Conservation (phyloP, 2,113 vertebrate species). For the Loxodonta africana region DNA sequence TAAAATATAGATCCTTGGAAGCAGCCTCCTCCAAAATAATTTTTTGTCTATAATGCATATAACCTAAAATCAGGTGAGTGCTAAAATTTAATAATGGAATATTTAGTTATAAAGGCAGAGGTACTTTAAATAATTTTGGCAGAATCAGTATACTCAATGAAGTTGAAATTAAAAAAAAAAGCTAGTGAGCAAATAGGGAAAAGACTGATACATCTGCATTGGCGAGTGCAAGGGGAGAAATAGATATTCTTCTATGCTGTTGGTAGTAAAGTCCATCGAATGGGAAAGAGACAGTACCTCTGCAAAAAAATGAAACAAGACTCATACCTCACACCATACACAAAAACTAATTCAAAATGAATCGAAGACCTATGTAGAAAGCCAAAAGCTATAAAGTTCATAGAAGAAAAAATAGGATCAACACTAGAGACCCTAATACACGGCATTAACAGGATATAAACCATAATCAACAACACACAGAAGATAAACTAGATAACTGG, state of each 20-base stretch:
- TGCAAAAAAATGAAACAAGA: too few relatives aligned
- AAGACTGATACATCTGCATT: neutral
- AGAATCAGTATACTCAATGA: neutral
- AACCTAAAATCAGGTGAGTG: neutral
- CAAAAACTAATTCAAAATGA: too few relatives aligned
- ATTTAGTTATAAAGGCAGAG: neutral
- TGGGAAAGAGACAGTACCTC: too few relatives aligned
- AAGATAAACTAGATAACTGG: too few relatives aligned
- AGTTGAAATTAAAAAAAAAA: neutral
- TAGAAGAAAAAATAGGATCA: too few relatives aligned
- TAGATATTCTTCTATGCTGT: neutral
- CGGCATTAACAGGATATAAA: too few relatives aligned
- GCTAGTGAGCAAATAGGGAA: neutral
- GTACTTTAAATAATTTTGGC: neutral
- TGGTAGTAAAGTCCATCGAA: too few relatives aligned
- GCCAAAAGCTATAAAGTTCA: too few relatives aligned
- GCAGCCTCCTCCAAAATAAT: neutral
- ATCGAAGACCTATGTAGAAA: too few relatives aligned
- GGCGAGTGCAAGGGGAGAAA: neutral
- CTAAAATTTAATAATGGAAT: neutral
- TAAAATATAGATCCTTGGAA: neutral
- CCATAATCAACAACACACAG: too few relatives aligned
- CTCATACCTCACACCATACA: too few relatives aligned
- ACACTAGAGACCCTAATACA: too few relatives aligned
- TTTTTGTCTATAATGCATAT: neutral